A percentile compares a stretch with the other conserved stretches of the same genome.
Evolutionary conservation across 2,888 invertebrate genomes (phyloP).

Genomic region (Microctonus aethiopoides): DNA sequence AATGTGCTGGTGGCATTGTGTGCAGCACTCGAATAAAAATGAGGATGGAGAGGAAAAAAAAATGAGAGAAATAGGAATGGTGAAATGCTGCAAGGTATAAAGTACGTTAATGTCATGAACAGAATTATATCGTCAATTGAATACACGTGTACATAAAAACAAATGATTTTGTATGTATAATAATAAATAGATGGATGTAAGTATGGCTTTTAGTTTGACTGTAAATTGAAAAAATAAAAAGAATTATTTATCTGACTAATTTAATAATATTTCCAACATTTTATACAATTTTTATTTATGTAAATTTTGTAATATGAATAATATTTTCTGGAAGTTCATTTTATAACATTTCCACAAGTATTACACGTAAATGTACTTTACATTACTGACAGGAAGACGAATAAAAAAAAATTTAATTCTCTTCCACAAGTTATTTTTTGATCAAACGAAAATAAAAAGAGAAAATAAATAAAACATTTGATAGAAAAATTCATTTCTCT

Average conservation of each 20-base stretch:
- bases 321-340: neutral
- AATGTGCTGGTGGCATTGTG: neutral
- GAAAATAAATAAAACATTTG: neutral
- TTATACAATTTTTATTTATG: too few species aligned
- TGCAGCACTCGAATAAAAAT: neutral
- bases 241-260: neutral
- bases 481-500: neutral
- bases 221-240: neutral
- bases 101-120: conserved; percentile 28
- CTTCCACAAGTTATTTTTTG: too few species aligned
- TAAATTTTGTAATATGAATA: too few species aligned
- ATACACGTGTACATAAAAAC: neutral
- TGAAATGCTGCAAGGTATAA: conserved; percentile 3
- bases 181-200: neutral
- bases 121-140: conserved; percentile 28
- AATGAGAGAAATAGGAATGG: conserved; percentile 3
- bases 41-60: neutral
- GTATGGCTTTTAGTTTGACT: neutral
- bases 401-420: neutral
- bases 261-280: neutral
- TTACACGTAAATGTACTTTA: neutral
- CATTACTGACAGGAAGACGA: too few species aligned
- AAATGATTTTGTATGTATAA: neutral
- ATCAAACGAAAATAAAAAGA: neutral
- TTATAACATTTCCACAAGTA: neutral